These are phyloP conservation scores for Adelphocoris suturalis DNA, from an alignment of 2,888 invertebrate species.

Conservation along the genomic window DNA sequence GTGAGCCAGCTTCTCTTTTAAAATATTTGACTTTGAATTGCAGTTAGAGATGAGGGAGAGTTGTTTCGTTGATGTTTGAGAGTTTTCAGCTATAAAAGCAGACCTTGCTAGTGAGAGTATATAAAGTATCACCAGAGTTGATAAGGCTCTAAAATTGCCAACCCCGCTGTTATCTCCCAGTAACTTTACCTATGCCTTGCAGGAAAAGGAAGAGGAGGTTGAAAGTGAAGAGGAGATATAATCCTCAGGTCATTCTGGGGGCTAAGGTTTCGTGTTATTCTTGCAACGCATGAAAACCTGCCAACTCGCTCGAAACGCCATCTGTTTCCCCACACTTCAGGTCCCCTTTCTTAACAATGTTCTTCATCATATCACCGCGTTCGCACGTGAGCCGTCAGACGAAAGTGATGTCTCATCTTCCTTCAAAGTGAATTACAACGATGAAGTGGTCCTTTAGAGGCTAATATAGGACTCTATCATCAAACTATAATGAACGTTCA, in stretches of 20 bases:
- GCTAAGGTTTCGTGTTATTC: conserved; percentile 40
- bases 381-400: conserved; percentile 57
- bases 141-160: conserved; percentile 21
- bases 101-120: not conserved
- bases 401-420: conserved; percentile 53
- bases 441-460: conserved; percentile 12
- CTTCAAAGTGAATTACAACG: conserved; percentile 56
- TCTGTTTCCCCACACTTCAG: not conserved
- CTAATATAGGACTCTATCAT: no score
- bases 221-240: not conserved
- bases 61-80: conserved; percentile 38
- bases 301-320: conserved; percentile 36
- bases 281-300: conserved; percentile 57
- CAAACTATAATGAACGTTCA: no score
- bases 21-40: conserved; percentile 17
- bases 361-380: conserved; percentile 45
- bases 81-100: conserved; percentile 32
- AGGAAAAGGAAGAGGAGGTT: not conserved
- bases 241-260: conserved; percentile 38
- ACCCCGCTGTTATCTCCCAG: conserved; percentile 31
- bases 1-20: not conserved
- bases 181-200: not conserved
- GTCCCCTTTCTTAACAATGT: conserved; percentile 22
- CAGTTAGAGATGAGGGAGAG: conserved; percentile 20
- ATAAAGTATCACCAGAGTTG: conserved; percentile 22